Conservation (phyloP, 2,113 vertebrate genomes). For the Isichthys henryi region DNA sequence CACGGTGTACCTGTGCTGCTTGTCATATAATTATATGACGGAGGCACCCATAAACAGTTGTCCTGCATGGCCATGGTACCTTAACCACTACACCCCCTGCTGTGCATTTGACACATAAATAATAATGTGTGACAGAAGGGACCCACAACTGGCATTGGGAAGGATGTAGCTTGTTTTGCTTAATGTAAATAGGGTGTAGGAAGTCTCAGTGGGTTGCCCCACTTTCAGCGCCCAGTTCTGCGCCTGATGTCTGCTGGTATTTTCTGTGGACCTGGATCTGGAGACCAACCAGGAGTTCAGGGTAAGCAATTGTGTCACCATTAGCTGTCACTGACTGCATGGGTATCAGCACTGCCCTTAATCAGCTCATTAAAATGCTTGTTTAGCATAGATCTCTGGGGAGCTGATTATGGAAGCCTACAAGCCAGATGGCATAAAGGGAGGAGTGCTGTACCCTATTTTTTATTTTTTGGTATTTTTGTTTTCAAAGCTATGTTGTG, state of each 20-base stretch:
- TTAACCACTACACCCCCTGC: background rate
- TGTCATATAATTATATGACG: background rate
- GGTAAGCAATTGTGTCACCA: background rate
- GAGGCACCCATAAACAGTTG: background rate
- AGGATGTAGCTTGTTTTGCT: background rate
- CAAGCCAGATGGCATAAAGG: background rate
- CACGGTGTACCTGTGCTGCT: background rate
- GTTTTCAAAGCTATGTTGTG: background rate
- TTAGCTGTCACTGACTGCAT: background rate
- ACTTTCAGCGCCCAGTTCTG: background rate
- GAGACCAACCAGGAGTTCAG: background rate
- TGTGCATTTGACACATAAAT: background rate
- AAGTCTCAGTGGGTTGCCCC: background rate
- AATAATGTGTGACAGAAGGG: background rate
- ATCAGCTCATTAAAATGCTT: conserved; percentile 1
- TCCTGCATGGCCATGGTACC: background rate
- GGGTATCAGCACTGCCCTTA: background rate
- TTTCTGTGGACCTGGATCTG: background rate
- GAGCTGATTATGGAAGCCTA: background rate
- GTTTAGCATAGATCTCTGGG: background rate
- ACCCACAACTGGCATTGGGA: background rate
- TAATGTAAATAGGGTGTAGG: background rate
- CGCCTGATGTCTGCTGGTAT: background rate
- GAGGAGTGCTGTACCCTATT: background rate
- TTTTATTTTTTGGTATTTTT: background rate